Evolutionary conservation across 2,113 vertebrate genomes (phyloP), one percentile per base, ranked within the genome.

Genomic region (Labeo rohita): DNA sequence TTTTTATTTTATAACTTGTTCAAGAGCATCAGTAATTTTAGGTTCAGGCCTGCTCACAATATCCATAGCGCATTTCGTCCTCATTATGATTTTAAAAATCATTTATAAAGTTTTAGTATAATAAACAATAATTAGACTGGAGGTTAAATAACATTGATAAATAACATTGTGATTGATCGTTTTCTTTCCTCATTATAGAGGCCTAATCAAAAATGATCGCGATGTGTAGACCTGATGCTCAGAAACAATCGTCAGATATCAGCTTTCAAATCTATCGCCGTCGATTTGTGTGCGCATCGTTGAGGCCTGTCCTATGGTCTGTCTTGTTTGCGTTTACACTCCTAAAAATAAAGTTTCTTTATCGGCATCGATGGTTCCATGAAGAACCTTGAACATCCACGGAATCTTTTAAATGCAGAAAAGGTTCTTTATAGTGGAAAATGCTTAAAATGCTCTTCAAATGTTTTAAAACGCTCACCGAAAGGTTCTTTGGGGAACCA

Each of bases 51-150:
- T 82, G 3, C 8, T 74, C 74, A 6, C 45, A 7, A 10, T 43
- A 70, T 59, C 18, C 18, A 61, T 13, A 23, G 21, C 10, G 45
- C 21, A 8, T 23, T 80, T 49, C n/a, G n/a, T 16, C n/a, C 21
- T 65, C 56, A 63, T 8, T 28, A 16, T 15, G 85, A 13, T 12
- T n/a, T 11, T 78, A 77, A 65, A 68, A 85, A 78, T 9, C n/a
- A 45, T 43, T 54, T n/a, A 6, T 59, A 50, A 10, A 70, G 11
- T 36, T 34, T 0, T 83, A 39, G 2, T 1, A 11, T 77, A 0
- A 15, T 68, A 1, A 39, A 54, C n/a, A 7, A 47, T 74, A n/a
- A 23, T 74, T 74, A 7, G 34, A 66, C 63, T 6, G 21, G 23
- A 23, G 47, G 28, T 34, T 54, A 11, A 75, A 28, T 70, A 18